phyloP scores from a whole-genome alignment of 2,113 vertebrate species.

The Scopus umbretta region DNA sequence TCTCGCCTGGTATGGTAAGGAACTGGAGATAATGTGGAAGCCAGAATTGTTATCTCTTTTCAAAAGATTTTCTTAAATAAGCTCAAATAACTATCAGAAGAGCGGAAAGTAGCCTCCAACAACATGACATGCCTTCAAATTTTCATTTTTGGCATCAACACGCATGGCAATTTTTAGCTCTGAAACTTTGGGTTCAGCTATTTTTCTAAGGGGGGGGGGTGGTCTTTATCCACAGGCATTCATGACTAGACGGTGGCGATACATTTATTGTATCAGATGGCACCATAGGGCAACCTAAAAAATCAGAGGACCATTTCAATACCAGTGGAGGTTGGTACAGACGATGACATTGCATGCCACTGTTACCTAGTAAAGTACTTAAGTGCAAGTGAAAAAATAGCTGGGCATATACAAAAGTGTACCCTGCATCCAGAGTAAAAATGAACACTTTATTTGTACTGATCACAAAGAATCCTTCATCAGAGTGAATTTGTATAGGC shows the following conservation, averaged over 20 bases:
- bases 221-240: background rate
- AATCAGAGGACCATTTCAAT: background rate
- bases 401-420: background rate
- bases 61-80: background rate
- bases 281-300: background rate
- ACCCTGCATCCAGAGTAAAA: background rate
- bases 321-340: background rate
- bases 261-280: background rate
- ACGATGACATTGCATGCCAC: accelerated
- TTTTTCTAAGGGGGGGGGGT: background rate
- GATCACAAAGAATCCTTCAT: background rate
- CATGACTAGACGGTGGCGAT: background rate
- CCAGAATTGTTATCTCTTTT: background rate
- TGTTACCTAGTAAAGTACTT: background rate
- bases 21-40: background rate
- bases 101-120: background rate
- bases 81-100: background rate
- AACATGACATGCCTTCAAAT: background rate
- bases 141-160: background rate
- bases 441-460: background rate
- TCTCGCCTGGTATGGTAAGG: background rate
- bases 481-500: background rate
- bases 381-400: background rate
- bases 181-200: background rate
- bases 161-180: background rate